Evolutionary conservation across 2,888 invertebrate species (phyloP).

Genomic region (Gari tellinella): DNA sequence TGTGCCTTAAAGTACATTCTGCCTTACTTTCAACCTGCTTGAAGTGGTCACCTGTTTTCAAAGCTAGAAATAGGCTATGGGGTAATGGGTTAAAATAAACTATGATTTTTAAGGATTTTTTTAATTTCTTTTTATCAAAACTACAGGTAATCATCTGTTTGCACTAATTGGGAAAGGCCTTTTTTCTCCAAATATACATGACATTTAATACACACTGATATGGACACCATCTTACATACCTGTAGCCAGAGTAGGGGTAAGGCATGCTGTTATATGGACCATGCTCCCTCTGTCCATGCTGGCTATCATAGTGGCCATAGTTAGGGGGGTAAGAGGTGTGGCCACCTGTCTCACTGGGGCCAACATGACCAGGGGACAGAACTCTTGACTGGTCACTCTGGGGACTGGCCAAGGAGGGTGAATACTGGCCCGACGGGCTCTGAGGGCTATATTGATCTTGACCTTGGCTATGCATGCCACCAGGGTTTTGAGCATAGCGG

Average conservation of each 20-base stretch:
- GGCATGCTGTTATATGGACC: slow-evolving; percentile 50
- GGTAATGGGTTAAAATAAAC: too few species aligned
- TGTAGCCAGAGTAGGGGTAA: slow-evolving; percentile 37
- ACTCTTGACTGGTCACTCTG: not conserved
- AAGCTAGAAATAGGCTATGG: too few species aligned
- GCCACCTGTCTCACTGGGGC: not conserved
- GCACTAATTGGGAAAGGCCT: too few species aligned
- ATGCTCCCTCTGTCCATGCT: slow-evolving; percentile 34
- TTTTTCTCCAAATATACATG: too few species aligned
- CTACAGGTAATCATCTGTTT: too few species aligned
- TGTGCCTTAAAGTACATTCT: too few species aligned
- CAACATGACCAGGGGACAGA: slow-evolving; percentile 1
- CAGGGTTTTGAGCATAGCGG: not conserved
- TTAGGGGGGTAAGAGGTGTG: not conserved
- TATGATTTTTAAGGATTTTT: too few species aligned
- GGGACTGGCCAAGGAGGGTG: not conserved
- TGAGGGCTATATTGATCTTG: not conserved
- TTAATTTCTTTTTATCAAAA: too few species aligned
- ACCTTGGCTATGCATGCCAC: not conserved
- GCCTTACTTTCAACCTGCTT: too few species aligned
- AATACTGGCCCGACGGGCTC: not conserved
- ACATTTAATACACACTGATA: too few species aligned
- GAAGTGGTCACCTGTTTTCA: too few species aligned
- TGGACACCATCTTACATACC: slow-evolving; percentile 23
- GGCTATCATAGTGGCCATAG: slow-evolving; percentile 28